Percentiles rank a stretch among this genome's conserved stretches.
phyloP scores from a whole-genome alignment of 2,888 invertebrate species.

The Pyrrhia umbra region DNA sequence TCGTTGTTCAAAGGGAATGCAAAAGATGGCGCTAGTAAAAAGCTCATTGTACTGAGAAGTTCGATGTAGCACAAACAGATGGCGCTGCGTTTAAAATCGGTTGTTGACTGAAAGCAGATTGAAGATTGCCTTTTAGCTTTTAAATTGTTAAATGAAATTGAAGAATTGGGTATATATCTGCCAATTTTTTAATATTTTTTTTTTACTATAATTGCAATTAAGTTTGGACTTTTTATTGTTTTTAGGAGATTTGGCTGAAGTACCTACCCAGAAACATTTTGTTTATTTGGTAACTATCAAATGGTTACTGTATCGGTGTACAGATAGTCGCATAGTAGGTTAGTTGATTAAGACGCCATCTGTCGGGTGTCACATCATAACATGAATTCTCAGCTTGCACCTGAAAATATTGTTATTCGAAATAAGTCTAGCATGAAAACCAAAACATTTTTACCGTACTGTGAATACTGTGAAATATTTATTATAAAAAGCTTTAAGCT shows the following conservation, averaged over 20 bases:
- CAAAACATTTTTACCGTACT: conserved; percentile 13
- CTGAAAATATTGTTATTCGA: neutral
- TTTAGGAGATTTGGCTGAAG: too few species aligned
- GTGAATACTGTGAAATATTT: conserved; percentile 35
- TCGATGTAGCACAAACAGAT: conserved; percentile 35
- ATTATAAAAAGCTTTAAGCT: conserved; percentile 10
- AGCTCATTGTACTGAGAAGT: conserved; percentile 16
- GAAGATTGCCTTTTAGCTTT: neutral
- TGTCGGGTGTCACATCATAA: conserved; percentile 12
- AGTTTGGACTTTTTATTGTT: too few species aligned
- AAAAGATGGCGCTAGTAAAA: conserved; percentile 63
- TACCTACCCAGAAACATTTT: too few species aligned
- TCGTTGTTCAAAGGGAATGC: conserved; percentile 34
- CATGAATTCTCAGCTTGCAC: too few species aligned
- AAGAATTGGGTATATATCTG: too few species aligned
- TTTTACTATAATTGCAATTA: too few species aligned
- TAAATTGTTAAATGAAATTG: neutral
- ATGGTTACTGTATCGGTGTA: too few species aligned
- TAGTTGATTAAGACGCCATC: conserved; percentile 34
- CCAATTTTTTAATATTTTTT: too few species aligned
- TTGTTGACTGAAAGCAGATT: neutral
- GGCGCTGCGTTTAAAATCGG: conserved; percentile 35
- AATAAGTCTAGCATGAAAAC: conserved; percentile 9
- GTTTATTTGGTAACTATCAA: too few species aligned
- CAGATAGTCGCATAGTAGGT: conserved; percentile 1